Evolutionary conservation across 1,140 invertebrate species (phyloP), one percentile per base, ranked within the genome.

Genomic region (Bicyclus anynana): DNA sequence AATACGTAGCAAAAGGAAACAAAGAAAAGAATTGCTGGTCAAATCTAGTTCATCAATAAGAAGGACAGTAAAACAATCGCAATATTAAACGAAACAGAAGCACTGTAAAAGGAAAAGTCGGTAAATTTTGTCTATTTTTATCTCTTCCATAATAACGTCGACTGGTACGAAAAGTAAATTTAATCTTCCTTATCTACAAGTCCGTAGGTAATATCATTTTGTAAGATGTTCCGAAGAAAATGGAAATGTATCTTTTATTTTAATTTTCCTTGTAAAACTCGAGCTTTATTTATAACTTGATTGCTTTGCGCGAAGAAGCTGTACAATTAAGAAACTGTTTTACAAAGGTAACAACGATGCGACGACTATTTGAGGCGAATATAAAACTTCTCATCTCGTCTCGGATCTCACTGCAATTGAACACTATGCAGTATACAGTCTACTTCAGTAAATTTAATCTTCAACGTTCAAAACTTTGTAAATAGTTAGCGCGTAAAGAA

Each of bases 211-310:
- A 38, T 38, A 38, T 38, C 37, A 17, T 38, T 38, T 38, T 14
- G 16, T 17, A 16, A 17, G 37, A 38, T 17, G 37, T 16, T 38
- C 37, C 13, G 10, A 16, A 10, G 13, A 38, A 16, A 38, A 38
- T 38, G 3, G 16, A 38, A 38, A 38, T n/a, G n/a, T n/a, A n/a
- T 38, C 37, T 17, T 17, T 17, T 38, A 38, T 38, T 38, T 38
- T 16, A 17, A 38, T 38, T 16, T 38, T 14, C 37, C 37, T 38
- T 38, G 37, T 14, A 5, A 14, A 14, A 38, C 16, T 38, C 16
- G 13, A 14, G 13, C 37, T 38, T 38, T 38, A 38, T 38, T 38
- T 38, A 38, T 38, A 38, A 38, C 37, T 38, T 38, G 37, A 38
- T 38, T 38, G 37, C 37, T 38, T 38, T 38, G 37, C 37, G 37